Conservation (phyloP, 2,888 invertebrate genomes). For the Trilocha varians region DNA sequence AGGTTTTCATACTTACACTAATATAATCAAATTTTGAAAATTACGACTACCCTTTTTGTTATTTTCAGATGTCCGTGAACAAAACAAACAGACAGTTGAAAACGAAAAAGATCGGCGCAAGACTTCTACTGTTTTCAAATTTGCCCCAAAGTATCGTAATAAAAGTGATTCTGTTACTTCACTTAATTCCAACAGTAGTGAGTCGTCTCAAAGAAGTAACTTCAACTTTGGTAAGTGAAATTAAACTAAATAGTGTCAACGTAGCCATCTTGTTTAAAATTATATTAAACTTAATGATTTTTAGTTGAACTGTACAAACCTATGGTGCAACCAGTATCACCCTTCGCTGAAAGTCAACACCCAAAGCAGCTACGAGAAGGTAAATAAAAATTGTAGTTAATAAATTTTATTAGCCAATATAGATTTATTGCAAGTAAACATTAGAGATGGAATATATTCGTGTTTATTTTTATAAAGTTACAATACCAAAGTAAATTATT, state of each 20-base stretch:
- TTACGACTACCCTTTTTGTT: no score
- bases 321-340: slow-evolving; percentile 30
- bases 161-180: slow-evolving; percentile 51
- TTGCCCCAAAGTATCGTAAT: slow-evolving; percentile 41
- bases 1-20: no score
- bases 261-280: no score
- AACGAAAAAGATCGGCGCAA: slow-evolving; percentile 19
- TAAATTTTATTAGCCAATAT: no score
- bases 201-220: slow-evolving; percentile 23
- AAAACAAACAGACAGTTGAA: slow-evolving; percentile 14
- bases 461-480: no score
- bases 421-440: no score
- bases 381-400: slow-evolving; percentile 22
- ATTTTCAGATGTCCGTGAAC: slow-evolving; percentile 43
- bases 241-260: no score
- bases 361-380: slow-evolving; percentile 47
- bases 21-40: no score
- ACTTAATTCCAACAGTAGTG: slow-evolving; percentile 44
- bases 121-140: slow-evolving; percentile 25
- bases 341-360: slow-evolving; percentile 36
- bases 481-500: no score
- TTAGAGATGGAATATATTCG: no score
- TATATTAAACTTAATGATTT: slow-evolving; percentile 3
- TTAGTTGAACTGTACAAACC: slow-evolving; percentile 31
- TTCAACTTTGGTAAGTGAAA: slow-evolving; percentile 12